phyloP scores from a whole-genome alignment of 1,140 invertebrate species.

The Drosophila subpulchrella region DNA sequence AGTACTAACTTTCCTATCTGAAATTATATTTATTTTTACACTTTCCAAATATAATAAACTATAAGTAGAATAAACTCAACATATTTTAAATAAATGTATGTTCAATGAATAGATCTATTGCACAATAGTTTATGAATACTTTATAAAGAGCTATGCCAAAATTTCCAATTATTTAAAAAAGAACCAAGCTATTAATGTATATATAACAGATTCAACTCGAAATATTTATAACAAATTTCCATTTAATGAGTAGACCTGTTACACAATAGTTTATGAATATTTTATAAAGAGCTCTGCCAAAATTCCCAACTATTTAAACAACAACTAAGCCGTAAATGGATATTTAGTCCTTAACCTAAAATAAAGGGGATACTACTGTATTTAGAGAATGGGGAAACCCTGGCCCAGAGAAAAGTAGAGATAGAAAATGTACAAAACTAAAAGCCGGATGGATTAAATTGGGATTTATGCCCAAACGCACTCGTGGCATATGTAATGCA shows the following conservation, averaged over 20 bases:
- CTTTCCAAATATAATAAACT: no score
- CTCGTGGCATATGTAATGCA: constrained; percentile 55
- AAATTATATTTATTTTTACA: no score
- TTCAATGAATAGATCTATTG: no score
- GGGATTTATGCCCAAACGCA: constrained; percentile 76
- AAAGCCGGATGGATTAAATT: constrained; percentile 74
- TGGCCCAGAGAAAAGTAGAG: not conserved
- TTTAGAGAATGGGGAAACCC: not conserved
- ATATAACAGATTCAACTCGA: not conserved
- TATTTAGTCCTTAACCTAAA: not conserved
- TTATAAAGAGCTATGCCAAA: no score
- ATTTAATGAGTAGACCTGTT: not conserved
- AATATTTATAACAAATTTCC: not conserved
- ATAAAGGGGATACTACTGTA: not conserved
- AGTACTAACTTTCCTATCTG: not conserved
- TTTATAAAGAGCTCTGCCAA: not conserved
- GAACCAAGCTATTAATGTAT: no score
- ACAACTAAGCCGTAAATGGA: not conserved
- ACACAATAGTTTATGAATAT: not conserved
- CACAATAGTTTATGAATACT: no score
- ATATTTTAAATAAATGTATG: no score
- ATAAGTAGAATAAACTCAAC: no score
- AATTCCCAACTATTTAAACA: not conserved
- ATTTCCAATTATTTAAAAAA: no score
- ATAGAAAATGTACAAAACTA: constrained; percentile 50